These are phyloP conservation scores for Campylorhamphus procurvoides DNA, from an alignment of 2,113 vertebrate species.

Conservation along the genomic window DNA sequence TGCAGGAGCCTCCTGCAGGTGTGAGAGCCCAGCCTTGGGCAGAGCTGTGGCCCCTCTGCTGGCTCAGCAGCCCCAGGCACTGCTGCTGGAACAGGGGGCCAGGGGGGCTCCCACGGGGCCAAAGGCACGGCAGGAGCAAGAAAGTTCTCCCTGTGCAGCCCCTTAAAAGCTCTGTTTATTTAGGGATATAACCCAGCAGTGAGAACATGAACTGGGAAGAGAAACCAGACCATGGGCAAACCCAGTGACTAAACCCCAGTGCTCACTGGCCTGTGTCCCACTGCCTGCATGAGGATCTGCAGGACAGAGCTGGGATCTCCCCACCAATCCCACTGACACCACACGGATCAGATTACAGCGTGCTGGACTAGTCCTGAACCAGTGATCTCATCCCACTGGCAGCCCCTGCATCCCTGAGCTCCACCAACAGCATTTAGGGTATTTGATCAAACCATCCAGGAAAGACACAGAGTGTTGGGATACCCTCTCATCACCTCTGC, in stretches of 20 bases:
- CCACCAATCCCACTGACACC: neutral
- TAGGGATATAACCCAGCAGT: neutral
- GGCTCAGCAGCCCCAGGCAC: neutral
- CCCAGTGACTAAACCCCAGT: fast-evolving
- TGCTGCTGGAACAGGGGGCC: neutral
- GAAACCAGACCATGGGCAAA: neutral
- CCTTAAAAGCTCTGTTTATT: neutral
- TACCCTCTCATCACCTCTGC: neutral
- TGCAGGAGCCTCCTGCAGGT: neutral
- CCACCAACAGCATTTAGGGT: neutral
- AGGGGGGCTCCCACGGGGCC: neutral
- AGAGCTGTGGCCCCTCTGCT: neutral
- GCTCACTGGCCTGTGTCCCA: neutral
- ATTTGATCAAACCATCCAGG: neutral
- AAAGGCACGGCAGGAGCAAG: neutral
- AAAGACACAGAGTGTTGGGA: neutral
- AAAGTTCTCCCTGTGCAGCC: neutral
- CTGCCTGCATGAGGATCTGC: neutral
- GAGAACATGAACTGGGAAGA: neutral
- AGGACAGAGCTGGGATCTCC: neutral
- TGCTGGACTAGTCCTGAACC: neutral
- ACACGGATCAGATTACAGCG: neutral
- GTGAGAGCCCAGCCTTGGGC: neutral
- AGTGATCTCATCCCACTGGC: neutral
- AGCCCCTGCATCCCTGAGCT: neutral